These are phyloP conservation scores for Diabrotica balteata DNA, from an alignment of 2,888 invertebrate genomes.

Conservation along the genomic window DNA sequence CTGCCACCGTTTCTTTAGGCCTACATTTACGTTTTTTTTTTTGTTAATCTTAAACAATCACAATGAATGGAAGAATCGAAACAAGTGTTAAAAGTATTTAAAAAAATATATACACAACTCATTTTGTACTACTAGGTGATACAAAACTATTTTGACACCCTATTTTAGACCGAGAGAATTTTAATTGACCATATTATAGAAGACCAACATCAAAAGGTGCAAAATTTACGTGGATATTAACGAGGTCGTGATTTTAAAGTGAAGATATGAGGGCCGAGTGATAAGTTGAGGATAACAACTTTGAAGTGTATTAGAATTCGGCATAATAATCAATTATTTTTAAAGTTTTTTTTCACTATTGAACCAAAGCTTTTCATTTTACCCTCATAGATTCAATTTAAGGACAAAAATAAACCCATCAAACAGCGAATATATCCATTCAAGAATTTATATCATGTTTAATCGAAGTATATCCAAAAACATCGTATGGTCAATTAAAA, in stretches of 20 bases:
- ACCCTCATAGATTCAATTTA: too few species aligned
- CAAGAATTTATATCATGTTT: too few species aligned
- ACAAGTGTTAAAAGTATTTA: slow-evolving; percentile 22
- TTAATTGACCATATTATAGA: slow-evolving; percentile 35
- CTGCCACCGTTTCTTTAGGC: slow-evolving; percentile 28
- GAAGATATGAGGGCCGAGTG: too few species aligned
- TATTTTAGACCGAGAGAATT: slow-evolving; percentile 35
- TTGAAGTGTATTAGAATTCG: too few species aligned
- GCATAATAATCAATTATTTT: too few species aligned
- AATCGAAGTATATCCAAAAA: neutral
- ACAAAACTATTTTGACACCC: slow-evolving; percentile 24
- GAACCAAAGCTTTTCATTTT: too few species aligned
- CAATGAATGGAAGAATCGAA: slow-evolving; percentile 31
- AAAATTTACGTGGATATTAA: slow-evolving; percentile 4
- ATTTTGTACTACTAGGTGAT: slow-evolving; percentile 37
- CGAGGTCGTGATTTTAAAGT: too few species aligned
- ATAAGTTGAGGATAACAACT: too few species aligned
- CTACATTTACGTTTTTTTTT: slow-evolving; percentile 27
- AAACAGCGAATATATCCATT: too few species aligned
- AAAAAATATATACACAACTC: slow-evolving; percentile 35
- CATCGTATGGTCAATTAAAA: slow-evolving; percentile 36
- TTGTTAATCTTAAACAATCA: slow-evolving; percentile 29
- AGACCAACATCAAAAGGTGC: neutral
- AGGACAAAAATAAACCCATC: too few species aligned
- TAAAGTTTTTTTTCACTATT: too few species aligned